A percentile compares a stretch with the other conserved stretches of the same genome.
Evolutionary conservation across 2,113 vertebrate species (phyloP).

Genomic region (Heloderma charlesbogerti): DNA sequence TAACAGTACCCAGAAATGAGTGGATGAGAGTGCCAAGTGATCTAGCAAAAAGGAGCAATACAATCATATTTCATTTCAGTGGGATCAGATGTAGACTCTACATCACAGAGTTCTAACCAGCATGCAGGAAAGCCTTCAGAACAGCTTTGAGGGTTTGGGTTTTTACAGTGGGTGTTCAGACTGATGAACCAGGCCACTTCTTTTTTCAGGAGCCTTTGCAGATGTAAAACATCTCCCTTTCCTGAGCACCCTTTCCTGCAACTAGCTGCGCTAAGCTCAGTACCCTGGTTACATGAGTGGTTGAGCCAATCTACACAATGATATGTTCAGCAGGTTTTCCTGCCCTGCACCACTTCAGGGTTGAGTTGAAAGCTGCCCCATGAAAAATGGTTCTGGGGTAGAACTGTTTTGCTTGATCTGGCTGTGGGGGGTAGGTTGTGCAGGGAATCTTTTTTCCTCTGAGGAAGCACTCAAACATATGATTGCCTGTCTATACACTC

Average conservation of each 20-base stretch:
- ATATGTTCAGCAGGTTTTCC: background rate
- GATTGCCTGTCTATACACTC: background rate
- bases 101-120: rapidly evolving
- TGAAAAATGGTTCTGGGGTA: background rate
- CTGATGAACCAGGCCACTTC: background rate
- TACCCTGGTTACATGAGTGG: background rate
- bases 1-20: background rate
- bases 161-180: background rate
- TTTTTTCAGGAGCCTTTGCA: rapidly evolving
- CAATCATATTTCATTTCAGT: background rate
- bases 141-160: background rate
- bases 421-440: too few species aligned
- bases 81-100: rapidly evolving
- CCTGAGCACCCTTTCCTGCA: background rate
- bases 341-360: background rate
- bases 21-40: background rate
- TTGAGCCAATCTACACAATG: background rate
- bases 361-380: background rate
- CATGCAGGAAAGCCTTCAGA: background rate
- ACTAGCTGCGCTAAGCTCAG: background rate
- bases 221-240: background rate
- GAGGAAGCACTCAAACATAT: background rate
- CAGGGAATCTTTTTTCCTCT: background rate
- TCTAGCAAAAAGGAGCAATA: background rate
- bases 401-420: background rate